phyloP scores from a whole-genome alignment of 37 sponge, comb jelly and placozoan genomes.

The Spongilla lacustris region DNA sequence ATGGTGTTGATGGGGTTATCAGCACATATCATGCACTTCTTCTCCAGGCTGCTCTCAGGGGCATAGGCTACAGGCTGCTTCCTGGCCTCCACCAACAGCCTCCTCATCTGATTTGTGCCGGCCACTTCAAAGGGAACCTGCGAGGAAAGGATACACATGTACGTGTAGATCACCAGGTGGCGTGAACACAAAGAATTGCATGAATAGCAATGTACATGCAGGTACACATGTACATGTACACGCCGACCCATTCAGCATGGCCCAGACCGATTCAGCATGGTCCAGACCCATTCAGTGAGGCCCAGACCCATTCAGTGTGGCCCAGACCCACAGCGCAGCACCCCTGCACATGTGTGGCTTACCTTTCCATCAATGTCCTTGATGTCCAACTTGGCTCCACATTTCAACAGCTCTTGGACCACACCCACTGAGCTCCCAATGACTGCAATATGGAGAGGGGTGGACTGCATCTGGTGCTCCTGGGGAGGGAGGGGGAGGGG shows the following conservation, averaged over 20 bases:
- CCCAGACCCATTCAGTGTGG: too few species aligned
- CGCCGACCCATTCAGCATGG: too few species aligned
- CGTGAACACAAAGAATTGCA: neutral
- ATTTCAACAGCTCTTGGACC: conserved; percentile 38
- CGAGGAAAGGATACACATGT: neutral
- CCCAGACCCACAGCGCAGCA: too few species aligned
- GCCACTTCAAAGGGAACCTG: conserved; percentile 90
- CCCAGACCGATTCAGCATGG: too few species aligned
- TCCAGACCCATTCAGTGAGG: too few species aligned
- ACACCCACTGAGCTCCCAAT: conserved; percentile 28
- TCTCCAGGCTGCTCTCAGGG: conserved; percentile 13
- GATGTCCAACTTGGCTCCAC: conserved; percentile 68
- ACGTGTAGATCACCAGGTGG: neutral
- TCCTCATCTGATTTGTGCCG: conserved; percentile 69
- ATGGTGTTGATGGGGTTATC: conserved; percentile 76
- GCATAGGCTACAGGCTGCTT: neutral
- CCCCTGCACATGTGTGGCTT: too few species aligned
- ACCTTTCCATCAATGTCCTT: conserved; percentile 80
- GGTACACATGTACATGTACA: neutral
- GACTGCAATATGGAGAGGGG: conserved; percentile 79
- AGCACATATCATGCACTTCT: conserved; percentile 70
- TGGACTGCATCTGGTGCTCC: conserved; percentile 4
- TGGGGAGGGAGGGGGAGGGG: conserved; percentile 11
- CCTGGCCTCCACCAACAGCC: conserved; percentile 64
- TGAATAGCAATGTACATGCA: too few species aligned